Evolutionary conservation across 2,888 invertebrate genomes (phyloP), one percentile per base, ranked within the genome.

Genomic region (Nysson spinosus): DNA sequence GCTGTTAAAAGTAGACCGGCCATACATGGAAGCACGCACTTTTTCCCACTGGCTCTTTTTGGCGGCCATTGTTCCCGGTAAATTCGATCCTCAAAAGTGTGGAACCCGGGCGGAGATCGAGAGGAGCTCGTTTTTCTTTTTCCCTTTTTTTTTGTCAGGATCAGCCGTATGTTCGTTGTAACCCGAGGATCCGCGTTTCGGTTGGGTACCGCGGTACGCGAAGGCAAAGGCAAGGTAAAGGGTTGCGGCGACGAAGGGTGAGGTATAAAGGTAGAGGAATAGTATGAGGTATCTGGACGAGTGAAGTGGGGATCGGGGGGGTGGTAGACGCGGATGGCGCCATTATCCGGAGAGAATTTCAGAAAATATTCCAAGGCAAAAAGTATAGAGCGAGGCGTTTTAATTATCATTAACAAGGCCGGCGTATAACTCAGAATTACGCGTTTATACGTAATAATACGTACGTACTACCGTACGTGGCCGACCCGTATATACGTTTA

Each of bases 351-450:
- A 65, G 73, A 72, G 73, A 76, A 76, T 76, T 76, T 76, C 75
- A 76, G 75, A 76, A 75, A 75, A 76, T 76, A 76, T 76, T 76
- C 75, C 75, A 75, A 71, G 74, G 79, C 75, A 78, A 77, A 82
- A 79, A 80, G 79, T 77, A 78, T 78, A 79, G 79, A 77, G 78
- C 81, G 82, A 78, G 83, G 81, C 83, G 82, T 84, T 86, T 86
- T 85, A 85, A 86, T 86, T 86, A 86, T 85, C 85, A 85, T 86
- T 86, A 86, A 85, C 85, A 83, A 84, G 83, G 76, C 80, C 76
- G 76, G 76, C 78, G 78, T 84, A 85, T 86, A 86, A 85, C 83
- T 85, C 84, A 85, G 82, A 84, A 85, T 86, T 85, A 85, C 83
- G 82, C 85, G 82, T 84, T 85, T 82, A 83, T 81, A 82, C 79